Evolutionary conservation across 2,888 invertebrate species (phyloP), one percentile per base, ranked within the genome.

Genomic region (Pherbina coryleti): DNA sequence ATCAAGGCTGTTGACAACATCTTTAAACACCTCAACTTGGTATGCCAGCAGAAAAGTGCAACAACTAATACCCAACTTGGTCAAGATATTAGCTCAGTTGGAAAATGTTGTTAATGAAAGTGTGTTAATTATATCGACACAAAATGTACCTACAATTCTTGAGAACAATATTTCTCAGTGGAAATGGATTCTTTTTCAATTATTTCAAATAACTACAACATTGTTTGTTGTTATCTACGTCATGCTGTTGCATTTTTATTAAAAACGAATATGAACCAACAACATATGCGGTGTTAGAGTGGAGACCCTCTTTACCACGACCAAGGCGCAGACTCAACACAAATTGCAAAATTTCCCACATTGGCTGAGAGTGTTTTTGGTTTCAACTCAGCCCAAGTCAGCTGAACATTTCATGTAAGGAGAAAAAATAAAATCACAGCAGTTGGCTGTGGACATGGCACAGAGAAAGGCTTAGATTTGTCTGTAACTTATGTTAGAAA

Each of bases 1-100:
- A 60, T 60, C 60, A 60, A 60, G 60, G 60, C 60, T 60, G 60
- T 28, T 60, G 60, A 60, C 60, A 60, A 60, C 22, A 60, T 22
- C 28, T 28, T 55, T 19, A 55, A 55, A 55, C 22, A 55, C n/a
- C 7, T 55, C n/a, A 55, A 55, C 22, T 7, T 55, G 55, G 11
- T 60, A 14, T 60, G 28, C 28, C 25, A 22, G 60, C 25, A 22
- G n/a, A 28, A 60, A 5, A 5, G 22, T 57, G 57, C 25, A 14
- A 28, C 25, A 14, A 28, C 17, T 60, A 60, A 14, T 22, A 60
- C 60, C 60, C 60, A 28, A 14, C 28, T 60, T 60, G 25, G 60
- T 17, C 60, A 60, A 60, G 14, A 60, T 28, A 60, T 28, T 11
- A 60, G 17, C 8, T 60, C 60, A 28, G 25, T 60, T 60, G 28